Conservation (phyloP, 64 coral and sea anemone species). For the Pocillopora verrucosa region DNA sequence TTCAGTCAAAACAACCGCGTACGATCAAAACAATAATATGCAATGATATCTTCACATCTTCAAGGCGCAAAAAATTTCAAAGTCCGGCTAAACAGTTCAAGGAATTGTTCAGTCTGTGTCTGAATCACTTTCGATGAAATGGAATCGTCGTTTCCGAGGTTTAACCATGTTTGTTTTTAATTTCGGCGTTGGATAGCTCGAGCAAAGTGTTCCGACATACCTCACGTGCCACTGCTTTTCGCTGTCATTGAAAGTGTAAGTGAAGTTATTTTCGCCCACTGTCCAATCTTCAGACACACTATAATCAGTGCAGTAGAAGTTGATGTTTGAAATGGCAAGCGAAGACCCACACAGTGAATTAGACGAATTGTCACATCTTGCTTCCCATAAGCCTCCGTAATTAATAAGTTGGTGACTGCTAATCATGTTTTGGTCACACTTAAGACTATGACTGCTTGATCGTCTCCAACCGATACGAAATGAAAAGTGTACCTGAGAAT, state of each 20-base stretch:
- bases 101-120: too few relatives aligned
- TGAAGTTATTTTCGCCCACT: slow-evolving; percentile 36
- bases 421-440: slow-evolving; percentile 18
- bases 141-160: too few relatives aligned
- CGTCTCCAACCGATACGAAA: slow-evolving; percentile 48
- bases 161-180: too few relatives aligned
- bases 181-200: too few relatives aligned
- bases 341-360: too few relatives aligned
- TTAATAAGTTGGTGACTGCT: neutral
- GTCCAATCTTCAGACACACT: slow-evolving; percentile 48
- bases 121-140: too few relatives aligned
- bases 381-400: neutral
- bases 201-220: too few relatives aligned
- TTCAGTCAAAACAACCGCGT: too few relatives aligned
- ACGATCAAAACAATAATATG: too few relatives aligned
- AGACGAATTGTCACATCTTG: neutral
- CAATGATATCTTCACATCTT: too few relatives aligned
- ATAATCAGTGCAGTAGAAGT: slow-evolving; percentile 36
- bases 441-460: neutral
- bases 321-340: neutral
- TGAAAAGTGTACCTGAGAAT: slow-evolving; percentile 4
- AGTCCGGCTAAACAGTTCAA: too few relatives aligned
- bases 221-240: neutral
- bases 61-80: too few relatives aligned
- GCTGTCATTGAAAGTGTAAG: slow-evolving; percentile 8